Evolutionary conservation across 2,113 vertebrate genomes (phyloP).

Genomic region (Melanostigma gelatinosum): DNA sequence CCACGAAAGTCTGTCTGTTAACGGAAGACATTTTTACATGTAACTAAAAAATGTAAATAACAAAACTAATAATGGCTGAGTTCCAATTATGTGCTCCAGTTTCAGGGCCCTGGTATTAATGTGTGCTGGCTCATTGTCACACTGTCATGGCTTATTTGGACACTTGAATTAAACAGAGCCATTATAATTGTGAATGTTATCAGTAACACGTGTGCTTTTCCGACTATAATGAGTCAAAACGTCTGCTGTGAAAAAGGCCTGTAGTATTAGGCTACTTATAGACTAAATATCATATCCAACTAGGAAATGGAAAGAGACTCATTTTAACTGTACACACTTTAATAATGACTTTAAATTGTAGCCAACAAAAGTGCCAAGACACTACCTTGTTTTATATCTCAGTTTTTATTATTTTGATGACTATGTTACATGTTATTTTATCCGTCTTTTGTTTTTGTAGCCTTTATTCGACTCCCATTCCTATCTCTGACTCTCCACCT

Average conservation of each 20-base stretch:
- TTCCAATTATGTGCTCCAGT: too few relatives aligned
- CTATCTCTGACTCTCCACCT: neutral
- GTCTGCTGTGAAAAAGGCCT: neutral
- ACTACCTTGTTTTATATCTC: neutral
- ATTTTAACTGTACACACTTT: neutral
- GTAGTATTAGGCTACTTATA: neutral
- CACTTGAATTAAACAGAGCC: neutral
- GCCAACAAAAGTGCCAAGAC: neutral
- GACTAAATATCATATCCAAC: neutral
- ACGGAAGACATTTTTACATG: too few relatives aligned
- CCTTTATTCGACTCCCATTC: neutral
- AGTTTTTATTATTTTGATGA: neutral
- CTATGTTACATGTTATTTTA: neutral
- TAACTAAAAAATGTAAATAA: too few relatives aligned
- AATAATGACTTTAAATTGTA: neutral
- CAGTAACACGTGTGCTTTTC: neutral
- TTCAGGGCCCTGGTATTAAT: neutral
- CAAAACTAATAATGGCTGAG: too few relatives aligned
- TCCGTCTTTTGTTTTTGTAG: neutral
- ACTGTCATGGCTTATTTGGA: neutral
- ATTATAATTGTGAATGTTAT: neutral
- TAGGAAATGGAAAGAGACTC: neutral
- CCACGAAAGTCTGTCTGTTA: neutral
- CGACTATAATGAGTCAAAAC: neutral
- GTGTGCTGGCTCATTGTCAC: neutral